Base-by-base conservation (phyloP, 2,113 vertebrate species). In the Puma concolor region DNA sequence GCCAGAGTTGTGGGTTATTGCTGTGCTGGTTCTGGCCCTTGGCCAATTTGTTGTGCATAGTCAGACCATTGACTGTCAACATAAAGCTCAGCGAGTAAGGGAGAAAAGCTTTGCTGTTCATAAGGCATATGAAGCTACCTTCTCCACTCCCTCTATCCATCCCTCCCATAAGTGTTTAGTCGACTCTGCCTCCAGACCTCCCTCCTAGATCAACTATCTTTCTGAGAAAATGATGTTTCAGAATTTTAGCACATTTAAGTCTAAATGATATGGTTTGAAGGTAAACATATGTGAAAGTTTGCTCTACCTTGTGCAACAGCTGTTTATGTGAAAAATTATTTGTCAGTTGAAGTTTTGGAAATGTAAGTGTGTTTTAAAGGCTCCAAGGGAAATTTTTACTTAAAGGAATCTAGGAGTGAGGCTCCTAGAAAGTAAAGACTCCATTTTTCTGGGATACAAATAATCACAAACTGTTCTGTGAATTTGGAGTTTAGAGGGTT, bases 321-420 rank as follows among this genome's bases (percentile, higher is more conserved):
- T 74, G 17, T 87, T 94, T 83, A 52, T 90, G 15, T 96, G 79
- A 80, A 97, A 94, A 69, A 41, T 77, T 93, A 57, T 64, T 91
- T 93, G 64, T 94, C 76, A 88, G 0, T 90, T 77, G 90, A 77
- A 44, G 31, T 80, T 96, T 97, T 93, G 23, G 19, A 89, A 96
- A 83, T 67, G 7, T 86, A 88, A 93, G 76, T 69, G 69, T 67
- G 36, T 96, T 88, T 80, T 83, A 67, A 91, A 52, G 92, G 23
- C 57, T 95, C 13, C 79, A 76, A 76, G 72, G 54, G 33, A 64
- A 95, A 83, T 66, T 60, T 95, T 96, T 83, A 95, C 57, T 54
- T 95, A 82, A 89, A 92, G 72, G 29, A 92, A 83, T 17, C 16
- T 6, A 92, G n/a, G 25, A 74, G 33, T 41, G 19, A 94, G 67